Evolutionary conservation across 2,888 invertebrate species (phyloP).

Genomic region (Tenodera sinensis): DNA sequence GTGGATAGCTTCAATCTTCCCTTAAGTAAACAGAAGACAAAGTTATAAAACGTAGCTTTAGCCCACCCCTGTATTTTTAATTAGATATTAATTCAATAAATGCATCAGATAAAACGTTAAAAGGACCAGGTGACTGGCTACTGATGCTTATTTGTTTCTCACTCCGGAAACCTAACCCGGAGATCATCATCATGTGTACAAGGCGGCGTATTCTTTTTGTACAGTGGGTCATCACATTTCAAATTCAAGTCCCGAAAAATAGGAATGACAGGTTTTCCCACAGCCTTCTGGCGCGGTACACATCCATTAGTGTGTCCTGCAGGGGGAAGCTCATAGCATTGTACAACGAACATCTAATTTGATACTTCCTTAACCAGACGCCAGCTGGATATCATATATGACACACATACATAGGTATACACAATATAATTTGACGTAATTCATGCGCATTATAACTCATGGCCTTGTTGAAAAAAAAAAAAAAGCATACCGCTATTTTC

Average conservation of each 20-base stretch:
- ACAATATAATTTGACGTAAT: conserved; percentile 1
- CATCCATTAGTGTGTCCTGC: background rate
- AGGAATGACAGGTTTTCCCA: background rate
- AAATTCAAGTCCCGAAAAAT: background rate
- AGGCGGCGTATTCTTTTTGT: background rate
- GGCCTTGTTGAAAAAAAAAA: background rate
- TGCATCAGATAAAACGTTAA: background rate
- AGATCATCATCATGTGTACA: background rate
- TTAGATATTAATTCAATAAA: background rate
- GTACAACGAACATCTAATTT: conserved; percentile 8
- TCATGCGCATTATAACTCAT: conserved; percentile 4
- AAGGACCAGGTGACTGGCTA: background rate
- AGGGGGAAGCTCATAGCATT: background rate
- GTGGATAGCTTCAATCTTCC: too few species aligned
- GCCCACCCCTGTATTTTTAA: background rate
- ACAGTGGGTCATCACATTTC: background rate
- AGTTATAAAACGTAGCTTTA: too few species aligned
- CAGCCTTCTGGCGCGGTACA: background rate
- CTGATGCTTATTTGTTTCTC: background rate
- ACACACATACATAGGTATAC: background rate
- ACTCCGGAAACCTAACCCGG: background rate
- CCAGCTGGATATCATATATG: conserved; percentile 9
- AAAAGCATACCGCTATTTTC: background rate
- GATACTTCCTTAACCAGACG: conserved; percentile 2
- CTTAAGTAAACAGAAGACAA: too few species aligned